A percentile compares a stretch with the other conserved stretches of the same genome.
Evolutionary conservation across 2,113 vertebrate species (phyloP).

Genomic region (Vombatus ursinus): DNA sequence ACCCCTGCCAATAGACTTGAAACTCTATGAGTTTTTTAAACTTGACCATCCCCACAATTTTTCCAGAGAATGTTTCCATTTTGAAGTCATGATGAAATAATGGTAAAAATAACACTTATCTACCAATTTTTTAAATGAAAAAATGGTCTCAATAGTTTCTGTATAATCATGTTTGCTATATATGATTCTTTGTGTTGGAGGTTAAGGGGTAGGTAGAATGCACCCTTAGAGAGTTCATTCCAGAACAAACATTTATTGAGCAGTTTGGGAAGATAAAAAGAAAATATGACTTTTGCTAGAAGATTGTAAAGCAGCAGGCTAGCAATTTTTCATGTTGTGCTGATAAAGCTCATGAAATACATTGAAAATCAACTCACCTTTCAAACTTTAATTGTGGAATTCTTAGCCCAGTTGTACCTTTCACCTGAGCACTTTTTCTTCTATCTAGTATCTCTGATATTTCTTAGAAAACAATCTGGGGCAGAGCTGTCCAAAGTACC

Average conservation of each 20-base stretch:
- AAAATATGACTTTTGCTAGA: neutral
- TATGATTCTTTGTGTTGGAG: slow-evolving; percentile 6
- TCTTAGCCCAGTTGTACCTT: slow-evolving; percentile 25
- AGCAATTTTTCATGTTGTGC: neutral
- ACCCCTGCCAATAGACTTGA: neutral
- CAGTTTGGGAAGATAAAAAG: neutral
- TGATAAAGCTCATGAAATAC: neutral
- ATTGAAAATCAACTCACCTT: slow-evolving; percentile 7
- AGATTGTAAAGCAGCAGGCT: neutral
- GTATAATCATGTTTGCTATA: neutral
- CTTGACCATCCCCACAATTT: neutral
- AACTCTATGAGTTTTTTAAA: rapidly evolving
- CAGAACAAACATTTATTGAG: neutral
- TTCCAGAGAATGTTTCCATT: slow-evolving; percentile 4
- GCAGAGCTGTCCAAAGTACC: slow-evolving; percentile 19
- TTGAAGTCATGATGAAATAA: neutral
- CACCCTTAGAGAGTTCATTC: neutral
- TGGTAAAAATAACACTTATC: neutral
- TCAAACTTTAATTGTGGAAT: neutral
- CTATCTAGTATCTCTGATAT: neutral
- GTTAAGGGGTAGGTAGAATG: neutral
- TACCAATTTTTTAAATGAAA: slow-evolving; percentile 2
- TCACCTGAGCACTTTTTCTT: neutral
- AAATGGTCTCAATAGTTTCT: neutral
- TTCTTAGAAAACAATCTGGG: slow-evolving; percentile 12